These are phyloP conservation scores for Anadara kagoshimensis DNA, from an alignment of 1,140 invertebrate species.

Conservation along the genomic window DNA sequence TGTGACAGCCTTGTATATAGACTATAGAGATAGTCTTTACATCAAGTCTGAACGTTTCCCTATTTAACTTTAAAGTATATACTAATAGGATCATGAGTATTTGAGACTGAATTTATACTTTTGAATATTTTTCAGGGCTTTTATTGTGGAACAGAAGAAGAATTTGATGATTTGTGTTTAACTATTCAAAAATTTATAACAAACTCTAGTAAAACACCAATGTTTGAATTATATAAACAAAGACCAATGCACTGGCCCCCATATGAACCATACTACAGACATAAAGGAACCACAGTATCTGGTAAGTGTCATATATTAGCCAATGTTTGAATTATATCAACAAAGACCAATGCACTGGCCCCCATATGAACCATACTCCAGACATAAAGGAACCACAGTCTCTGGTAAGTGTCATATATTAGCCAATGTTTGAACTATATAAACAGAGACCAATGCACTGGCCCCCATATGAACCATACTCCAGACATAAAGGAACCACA, in stretches of 20 bases:
- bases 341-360: slow-evolving; percentile 66
- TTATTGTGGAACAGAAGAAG: slow-evolving; percentile 87
- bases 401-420: background rate
- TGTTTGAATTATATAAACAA: slow-evolving; percentile 71
- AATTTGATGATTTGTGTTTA: slow-evolving; percentile 87
- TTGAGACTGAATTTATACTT: background rate
- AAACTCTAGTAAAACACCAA: slow-evolving; percentile 56
- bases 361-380: slow-evolving; percentile 51
- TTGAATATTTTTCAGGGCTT: slow-evolving; percentile 83
- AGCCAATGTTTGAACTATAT: slow-evolving; percentile 71
- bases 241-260: slow-evolving; percentile 66
- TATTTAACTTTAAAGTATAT: too few species aligned
- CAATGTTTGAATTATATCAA: slow-evolving; percentile 72
- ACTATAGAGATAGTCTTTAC: background rate
- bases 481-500: background rate
- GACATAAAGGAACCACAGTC: background rate
- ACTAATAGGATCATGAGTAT: too few species aligned
- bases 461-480: slow-evolving; percentile 57
- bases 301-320: slow-evolving; percentile 9
- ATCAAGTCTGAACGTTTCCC: too few species aligned
- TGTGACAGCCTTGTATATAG: too few species aligned
- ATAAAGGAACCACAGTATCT: background rate
- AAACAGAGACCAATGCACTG: slow-evolving; percentile 65
- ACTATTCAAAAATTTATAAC: slow-evolving; percentile 55
- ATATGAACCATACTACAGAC: slow-evolving; percentile 45